Percentiles rank a stretch among this genome's conserved stretches.
These are phyloP conservation scores for Lichenostomus cassidix DNA, from an alignment of 2,113 vertebrate species.

Conservation along the genomic window DNA sequence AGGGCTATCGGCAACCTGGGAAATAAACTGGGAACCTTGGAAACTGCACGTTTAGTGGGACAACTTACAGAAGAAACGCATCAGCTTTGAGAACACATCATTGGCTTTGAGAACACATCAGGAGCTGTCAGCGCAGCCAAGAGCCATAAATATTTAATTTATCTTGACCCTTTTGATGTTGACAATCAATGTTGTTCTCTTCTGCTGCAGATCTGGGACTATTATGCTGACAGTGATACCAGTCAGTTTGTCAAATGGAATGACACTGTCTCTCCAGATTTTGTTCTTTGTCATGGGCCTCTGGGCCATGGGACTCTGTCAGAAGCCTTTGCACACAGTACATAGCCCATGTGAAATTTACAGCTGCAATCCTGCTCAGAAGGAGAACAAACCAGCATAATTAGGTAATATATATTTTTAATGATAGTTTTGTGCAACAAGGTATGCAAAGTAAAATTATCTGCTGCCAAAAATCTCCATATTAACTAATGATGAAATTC, in stretches of 20 bases:
- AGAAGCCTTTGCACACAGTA: background rate
- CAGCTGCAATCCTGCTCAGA: background rate
- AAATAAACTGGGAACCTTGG: background rate
- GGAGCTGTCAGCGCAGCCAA: constrained; percentile 52
- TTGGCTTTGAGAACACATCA: constrained; percentile 9
- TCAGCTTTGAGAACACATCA: constrained; percentile 10
- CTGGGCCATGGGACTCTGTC: constrained; percentile 45
- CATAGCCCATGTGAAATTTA: background rate
- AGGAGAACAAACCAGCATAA: background rate
- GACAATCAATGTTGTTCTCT: constrained; percentile 45
- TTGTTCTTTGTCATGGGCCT: background rate
- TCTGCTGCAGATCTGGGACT: constrained; percentile 40
- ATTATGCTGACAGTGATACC: constrained; percentile 42
- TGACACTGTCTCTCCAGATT: constrained; percentile 27
- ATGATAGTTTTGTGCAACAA: background rate
- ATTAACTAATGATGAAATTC: background rate
- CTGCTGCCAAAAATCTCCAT: background rate
- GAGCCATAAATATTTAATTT: constrained; percentile 23
- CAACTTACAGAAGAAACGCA: constrained; percentile 9
- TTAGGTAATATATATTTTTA: constrained; percentile 13
- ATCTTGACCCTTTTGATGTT: constrained; percentile 57
- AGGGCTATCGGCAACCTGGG: background rate
- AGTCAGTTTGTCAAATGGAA: constrained; percentile 54
- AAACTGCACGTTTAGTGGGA: background rate
- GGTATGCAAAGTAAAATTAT: constrained; percentile 12